These are phyloP conservation scores for Todus mexicanus DNA, from an alignment of 2,797 vertebrate species.

Conservation along the genomic window DNA sequence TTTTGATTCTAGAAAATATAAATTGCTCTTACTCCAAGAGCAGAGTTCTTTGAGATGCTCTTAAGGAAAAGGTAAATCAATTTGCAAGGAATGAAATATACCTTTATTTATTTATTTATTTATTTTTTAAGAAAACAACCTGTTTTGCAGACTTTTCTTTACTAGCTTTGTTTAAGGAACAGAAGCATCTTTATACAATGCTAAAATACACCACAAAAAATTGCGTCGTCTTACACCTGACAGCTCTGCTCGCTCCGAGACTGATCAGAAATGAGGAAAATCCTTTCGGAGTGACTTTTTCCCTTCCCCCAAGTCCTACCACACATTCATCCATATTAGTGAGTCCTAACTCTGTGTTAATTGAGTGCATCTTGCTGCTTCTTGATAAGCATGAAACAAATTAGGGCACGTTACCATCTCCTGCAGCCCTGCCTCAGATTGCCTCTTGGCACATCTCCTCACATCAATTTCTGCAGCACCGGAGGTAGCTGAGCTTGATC, in stretches of 20 bases:
- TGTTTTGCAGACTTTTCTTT: neutral
- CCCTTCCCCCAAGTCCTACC: neutral
- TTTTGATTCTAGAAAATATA: neutral
- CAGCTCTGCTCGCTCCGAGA: neutral
- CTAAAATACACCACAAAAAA: neutral
- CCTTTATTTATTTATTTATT: too few relatives aligned
- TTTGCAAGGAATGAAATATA: neutral
- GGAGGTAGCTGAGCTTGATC: neutral
- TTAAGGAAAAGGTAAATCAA: neutral
- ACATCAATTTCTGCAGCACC: neutral
- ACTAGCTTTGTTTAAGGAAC: neutral
- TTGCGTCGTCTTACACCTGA: too few relatives aligned
- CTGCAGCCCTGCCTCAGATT: neutral
- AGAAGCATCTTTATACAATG: neutral
- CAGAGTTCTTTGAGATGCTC: neutral
- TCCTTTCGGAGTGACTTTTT: neutral
- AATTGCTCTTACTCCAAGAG: neutral
- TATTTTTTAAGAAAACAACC: neutral
- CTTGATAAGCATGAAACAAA: neutral
- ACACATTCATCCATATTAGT: fast-evolving
- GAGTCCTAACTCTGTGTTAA: neutral
- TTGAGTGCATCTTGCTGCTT: neutral
- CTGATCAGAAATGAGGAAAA: neutral
- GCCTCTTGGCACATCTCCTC: neutral
- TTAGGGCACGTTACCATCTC: neutral